Conservation (phyloP, 2,113 vertebrate species). For the Drymodes brunneopygia region DNA sequence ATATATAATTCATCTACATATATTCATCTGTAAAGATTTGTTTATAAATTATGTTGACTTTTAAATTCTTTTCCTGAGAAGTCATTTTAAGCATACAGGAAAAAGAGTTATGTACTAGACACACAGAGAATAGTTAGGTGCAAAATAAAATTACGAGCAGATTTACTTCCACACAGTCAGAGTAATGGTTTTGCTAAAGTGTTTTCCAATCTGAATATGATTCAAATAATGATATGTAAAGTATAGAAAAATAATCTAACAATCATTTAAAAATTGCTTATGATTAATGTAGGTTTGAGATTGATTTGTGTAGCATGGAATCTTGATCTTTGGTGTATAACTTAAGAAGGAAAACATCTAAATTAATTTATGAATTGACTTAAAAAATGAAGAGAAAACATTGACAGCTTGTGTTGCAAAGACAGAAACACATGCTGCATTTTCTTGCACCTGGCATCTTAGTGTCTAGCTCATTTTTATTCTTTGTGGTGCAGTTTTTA, state of each 20-base stretch:
- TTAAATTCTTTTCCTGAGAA: not conserved
- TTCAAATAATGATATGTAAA: not conserved
- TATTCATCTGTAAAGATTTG: not conserved
- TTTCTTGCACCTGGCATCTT: not conserved
- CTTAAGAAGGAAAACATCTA: not conserved
- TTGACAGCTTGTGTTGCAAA: not conserved
- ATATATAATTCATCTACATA: not conserved
- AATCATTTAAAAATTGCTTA: not conserved
- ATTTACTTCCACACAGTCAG: not conserved
- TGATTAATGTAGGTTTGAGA: not conserved
- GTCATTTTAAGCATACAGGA: not conserved
- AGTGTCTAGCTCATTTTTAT: not conserved
- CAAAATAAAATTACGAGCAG: not conserved
- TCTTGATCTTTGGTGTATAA: not conserved
- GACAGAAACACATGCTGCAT: not conserved
- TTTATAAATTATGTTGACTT: not conserved
- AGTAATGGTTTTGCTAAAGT: not conserved
- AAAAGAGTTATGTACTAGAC: not conserved
- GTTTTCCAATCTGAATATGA: not conserved
- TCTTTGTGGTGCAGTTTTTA: not conserved
- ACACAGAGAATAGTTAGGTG: not conserved
- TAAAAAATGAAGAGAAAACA: not conserved
- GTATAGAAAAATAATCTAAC: not conserved
- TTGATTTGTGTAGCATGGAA: fast-evolving
- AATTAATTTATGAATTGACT: not conserved